Evolutionary conservation across 2,888 invertebrate genomes (phyloP), one percentile per base, ranked within the genome.

Genomic region (Lasioglossum figueresi): DNA sequence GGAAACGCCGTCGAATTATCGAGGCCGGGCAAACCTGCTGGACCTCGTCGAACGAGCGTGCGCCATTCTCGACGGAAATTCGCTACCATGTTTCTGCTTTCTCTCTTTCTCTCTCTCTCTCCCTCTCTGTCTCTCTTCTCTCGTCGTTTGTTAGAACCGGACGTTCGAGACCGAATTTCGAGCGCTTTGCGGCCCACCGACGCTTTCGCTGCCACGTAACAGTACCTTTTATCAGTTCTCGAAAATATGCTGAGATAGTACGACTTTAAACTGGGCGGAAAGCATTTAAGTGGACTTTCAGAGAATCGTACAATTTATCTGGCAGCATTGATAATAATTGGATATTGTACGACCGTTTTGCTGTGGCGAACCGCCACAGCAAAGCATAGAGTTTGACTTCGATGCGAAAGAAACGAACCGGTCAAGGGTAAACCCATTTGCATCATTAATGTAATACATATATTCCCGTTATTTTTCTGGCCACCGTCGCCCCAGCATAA

Each of bases 1-100:
- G 63, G 16, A 16, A 59, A 73, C 31, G 56, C 56, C 72, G 80
- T 81, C 74, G 81, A 77, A 70, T 74, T 56, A 68, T 70, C 74
- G 56, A 84, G 77, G 16, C n/a, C 16, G 12, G 59, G n/a, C 27
- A 27, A n/a, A 8, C 12, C 16, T 63, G 16, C 34, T 34, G 34
- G 66, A 34, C 66, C 34, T 45, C 45, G 45, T 72, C 45, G 31
- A 31, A 45, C 27, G 10, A 45, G 31, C 72, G 31, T 19, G 43
- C 72, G 31, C 19, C 31, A 31, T 27, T 45, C 16, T 72, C 72
- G 72, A 71, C 43, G 71, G 40, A n/a, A 43, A 19, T 59, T 56
- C 72, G 48, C 45, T 48, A 31, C 8, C 31, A 45, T 72, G 27
- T 14, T n/a, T 31, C 4, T 63, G 31, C 19, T 63, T 27, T 56